Conservation (phyloP, 2,888 invertebrate species). For the Melieria picta region DNA sequence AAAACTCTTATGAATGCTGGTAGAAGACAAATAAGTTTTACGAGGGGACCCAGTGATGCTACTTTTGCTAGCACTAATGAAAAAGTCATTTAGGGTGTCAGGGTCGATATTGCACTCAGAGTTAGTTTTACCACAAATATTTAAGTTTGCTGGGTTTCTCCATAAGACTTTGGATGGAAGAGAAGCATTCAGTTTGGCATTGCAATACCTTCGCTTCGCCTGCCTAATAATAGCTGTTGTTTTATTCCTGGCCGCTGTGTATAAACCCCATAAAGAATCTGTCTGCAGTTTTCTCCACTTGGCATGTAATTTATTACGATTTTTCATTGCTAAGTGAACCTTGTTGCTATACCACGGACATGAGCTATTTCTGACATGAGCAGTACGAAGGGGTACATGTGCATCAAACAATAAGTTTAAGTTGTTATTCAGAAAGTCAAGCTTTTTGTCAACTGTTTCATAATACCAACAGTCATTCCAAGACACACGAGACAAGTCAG, state of each 20-base stretch:
- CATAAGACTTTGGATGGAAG: conserved; percentile 3
- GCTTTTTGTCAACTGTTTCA: not conserved
- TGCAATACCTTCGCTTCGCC: not conserved
- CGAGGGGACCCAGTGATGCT: too few relatives aligned
- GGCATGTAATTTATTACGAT: not conserved
- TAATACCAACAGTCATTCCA: conserved; percentile 4
- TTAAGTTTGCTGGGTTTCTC: not conserved
- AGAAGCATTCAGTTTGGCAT: not conserved
- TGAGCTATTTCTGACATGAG: not conserved
- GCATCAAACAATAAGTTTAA: not conserved
- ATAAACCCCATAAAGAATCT: not conserved
- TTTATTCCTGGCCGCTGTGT: not conserved
- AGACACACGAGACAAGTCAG: not conserved
- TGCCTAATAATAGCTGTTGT: not conserved
- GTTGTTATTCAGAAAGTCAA: too few relatives aligned
- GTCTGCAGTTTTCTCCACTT: not conserved
- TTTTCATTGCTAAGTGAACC: not conserved
- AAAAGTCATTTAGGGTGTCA: conserved; percentile 8
- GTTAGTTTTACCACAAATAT: not conserved
- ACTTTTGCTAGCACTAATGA: too few relatives aligned
- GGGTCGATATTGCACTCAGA: not conserved
- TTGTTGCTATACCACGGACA: conserved; percentile 1
- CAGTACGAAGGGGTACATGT: not conserved
- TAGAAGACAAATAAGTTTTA: too few relatives aligned
- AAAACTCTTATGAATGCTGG: too few relatives aligned